Conservation (phyloP, 2,888 invertebrate genomes). For the Calameuta idolon region DNA sequence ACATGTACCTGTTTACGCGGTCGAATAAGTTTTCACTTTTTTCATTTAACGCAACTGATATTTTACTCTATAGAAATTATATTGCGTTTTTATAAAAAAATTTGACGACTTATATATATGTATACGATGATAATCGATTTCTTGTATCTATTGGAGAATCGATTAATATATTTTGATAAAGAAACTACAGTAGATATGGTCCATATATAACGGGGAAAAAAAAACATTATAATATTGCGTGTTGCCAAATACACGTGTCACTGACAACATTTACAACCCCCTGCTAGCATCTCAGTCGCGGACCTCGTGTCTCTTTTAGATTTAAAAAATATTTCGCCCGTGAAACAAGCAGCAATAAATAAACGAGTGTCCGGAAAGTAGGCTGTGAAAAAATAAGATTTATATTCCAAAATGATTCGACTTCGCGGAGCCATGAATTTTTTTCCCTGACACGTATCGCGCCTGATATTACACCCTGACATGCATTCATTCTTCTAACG, state of each 20-base stretch:
- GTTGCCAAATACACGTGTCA: slow-evolving; percentile 50
- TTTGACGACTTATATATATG: no score
- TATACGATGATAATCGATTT: no score
- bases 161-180: not conserved
- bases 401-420: slow-evolving; percentile 21
- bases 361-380: slow-evolving; percentile 41
- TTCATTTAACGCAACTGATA: not conserved
- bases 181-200: not conserved
- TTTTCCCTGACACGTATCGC: not conserved
- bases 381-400: slow-evolving; percentile 46
- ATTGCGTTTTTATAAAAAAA: not conserved
- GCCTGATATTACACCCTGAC: not conserved
- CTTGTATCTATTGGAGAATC: no score
- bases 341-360: slow-evolving; percentile 42
- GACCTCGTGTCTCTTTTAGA: slow-evolving; percentile 12
- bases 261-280: slow-evolving; percentile 44
- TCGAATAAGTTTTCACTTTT: not conserved
- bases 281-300: slow-evolving; percentile 36
- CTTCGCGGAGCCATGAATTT: not conserved
- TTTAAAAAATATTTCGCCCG: not conserved
- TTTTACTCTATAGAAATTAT: not conserved
- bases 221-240: slow-evolving; percentile 45
- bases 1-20: not conserved
- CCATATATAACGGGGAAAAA: slow-evolving; percentile 35
- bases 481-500: not conserved